phyloP scores from a whole-genome alignment of 2,888 invertebrate genomes.

The Drosophila borborema region DNA sequence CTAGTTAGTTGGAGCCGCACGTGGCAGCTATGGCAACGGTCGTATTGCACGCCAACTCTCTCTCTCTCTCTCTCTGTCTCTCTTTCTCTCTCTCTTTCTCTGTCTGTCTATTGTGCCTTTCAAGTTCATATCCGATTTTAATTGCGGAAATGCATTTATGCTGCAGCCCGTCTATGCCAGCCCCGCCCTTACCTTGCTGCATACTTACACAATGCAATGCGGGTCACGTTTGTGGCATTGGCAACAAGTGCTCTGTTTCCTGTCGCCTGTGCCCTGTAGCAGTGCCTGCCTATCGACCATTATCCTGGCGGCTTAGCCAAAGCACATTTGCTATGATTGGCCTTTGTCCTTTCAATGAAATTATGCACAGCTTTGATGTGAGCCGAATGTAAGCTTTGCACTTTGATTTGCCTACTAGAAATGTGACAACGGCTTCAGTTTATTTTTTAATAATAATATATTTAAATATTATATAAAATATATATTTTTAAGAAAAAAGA shows the following conservation, averaged over 20 bases:
- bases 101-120: slow-evolving; percentile 25
- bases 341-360: not conserved
- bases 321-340: not conserved
- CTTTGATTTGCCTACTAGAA: not conserved
- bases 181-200: not conserved
- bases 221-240: slow-evolving; percentile 72
- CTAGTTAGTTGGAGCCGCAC: slow-evolving; percentile 15
- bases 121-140: slow-evolving; percentile 70
- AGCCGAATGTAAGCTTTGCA: not conserved
- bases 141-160: slow-evolving; percentile 73
- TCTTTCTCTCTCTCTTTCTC: not conserved
- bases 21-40: slow-evolving; percentile 11
- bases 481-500: too few relatives aligned
- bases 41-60: not conserved
- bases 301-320: slow-evolving; percentile 12
- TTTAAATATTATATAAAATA: not conserved
- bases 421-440: too few relatives aligned
- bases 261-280: slow-evolving; percentile 9
- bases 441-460: not conserved
- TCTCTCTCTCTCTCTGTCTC: not conserved
- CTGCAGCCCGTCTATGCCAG: not conserved
- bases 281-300: slow-evolving; percentile 25
- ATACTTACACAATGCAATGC: slow-evolving; percentile 40
- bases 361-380: not conserved
- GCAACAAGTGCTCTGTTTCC: slow-evolving; percentile 60